Conservation (phyloP, 2,113 vertebrate species). For the Pipra filicauda region DNA sequence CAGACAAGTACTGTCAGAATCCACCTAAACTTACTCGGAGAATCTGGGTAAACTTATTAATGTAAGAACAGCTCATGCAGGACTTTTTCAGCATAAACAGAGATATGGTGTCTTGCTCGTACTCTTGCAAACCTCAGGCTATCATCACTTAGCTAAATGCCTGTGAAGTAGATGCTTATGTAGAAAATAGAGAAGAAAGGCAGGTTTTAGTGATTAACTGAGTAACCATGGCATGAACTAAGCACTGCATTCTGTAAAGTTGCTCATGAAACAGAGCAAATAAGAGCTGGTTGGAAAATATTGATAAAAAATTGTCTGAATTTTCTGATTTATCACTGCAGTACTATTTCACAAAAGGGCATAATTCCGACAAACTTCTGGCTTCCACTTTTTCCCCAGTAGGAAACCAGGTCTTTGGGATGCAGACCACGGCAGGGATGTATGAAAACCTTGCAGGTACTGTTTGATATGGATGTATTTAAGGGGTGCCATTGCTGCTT, state of each 20-base stretch:
- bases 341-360: not conserved
- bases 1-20: not conserved
- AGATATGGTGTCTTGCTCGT: not conserved
- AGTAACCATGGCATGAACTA: not conserved
- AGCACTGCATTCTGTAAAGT: not conserved
- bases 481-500: not conserved
- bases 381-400: not conserved
- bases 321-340: not conserved
- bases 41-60: constrained; percentile 30
- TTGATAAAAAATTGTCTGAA: not conserved
- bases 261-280: not conserved
- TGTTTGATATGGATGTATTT: not conserved
- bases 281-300: constrained; percentile 7
- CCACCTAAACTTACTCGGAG: not conserved
- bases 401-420: not conserved
- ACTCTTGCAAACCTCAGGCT: not conserved
- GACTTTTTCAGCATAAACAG: not conserved
- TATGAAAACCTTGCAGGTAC: not conserved
- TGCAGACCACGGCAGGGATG: not conserved
- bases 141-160: not conserved
- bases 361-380: not conserved
- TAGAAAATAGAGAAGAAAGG: not conserved
- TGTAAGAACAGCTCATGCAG: constrained; percentile 2
- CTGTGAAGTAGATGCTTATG: not conserved
- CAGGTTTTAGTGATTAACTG: not conserved